These are phyloP conservation scores for Nipponacmea schrenckii DNA, from an alignment of 2,888 invertebrate genomes.

Conservation along the genomic window DNA sequence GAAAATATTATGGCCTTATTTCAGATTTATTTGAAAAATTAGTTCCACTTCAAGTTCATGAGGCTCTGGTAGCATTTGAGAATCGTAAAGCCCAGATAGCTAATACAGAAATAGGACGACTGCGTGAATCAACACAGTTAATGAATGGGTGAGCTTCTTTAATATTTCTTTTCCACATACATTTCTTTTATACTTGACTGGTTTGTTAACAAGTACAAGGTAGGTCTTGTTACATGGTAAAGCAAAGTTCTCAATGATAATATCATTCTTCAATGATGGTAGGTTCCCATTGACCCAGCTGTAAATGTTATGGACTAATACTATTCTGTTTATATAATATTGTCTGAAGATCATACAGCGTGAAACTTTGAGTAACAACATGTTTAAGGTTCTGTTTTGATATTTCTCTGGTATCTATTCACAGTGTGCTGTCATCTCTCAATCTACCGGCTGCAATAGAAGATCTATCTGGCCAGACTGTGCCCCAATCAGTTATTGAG, in stretches of 20 bases:
- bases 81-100: constrained; percentile 87
- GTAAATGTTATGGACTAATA: too few relatives aligned
- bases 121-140: constrained; percentile 90
- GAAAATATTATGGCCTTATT: constrained; percentile 49
- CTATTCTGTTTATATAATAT: too few relatives aligned
- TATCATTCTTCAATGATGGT: too few relatives aligned
- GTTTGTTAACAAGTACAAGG: too few relatives aligned
- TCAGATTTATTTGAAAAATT: constrained; percentile 87
- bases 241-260: too few relatives aligned
- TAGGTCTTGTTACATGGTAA: too few relatives aligned
- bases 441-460: constrained; percentile 98
- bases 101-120: constrained; percentile 83
- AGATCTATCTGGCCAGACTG: constrained; percentile 73
- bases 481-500: constrained; percentile 89
- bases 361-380: too few relatives aligned
- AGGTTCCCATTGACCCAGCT: too few relatives aligned
- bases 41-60: constrained; percentile 90
- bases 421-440: constrained; percentile 85
- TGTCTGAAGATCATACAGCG: too few relatives aligned
- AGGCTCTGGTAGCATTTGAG: constrained; percentile 87
- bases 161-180: neutral
- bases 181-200: too few relatives aligned
- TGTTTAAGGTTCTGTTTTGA: too few relatives aligned
- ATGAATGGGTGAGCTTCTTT: constrained; percentile 78
- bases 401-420: too few relatives aligned